Base-by-base conservation (phyloP, 30 jellyfish, hydroid and myxozoan genomes). In the Turritopsis rubra region DNA sequence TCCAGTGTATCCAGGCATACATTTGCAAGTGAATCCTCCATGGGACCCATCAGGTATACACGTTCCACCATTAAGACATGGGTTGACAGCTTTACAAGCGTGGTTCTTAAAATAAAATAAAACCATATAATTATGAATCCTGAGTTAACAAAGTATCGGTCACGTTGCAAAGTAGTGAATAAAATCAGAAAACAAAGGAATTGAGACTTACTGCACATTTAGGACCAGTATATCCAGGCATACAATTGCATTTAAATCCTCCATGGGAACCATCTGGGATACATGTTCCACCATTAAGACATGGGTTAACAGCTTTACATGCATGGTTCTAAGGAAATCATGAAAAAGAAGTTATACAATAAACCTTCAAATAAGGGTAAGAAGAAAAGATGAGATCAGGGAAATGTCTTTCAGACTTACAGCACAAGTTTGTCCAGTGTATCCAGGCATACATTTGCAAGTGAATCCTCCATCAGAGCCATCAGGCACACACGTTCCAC, bases 171-270 rank as follows among this genome's bases (percentile, higher is more conserved):
- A 5, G 13, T 3, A 13, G 5, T 41, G 60, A 41, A 3, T 3
- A 13, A 5, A 41, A 41, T 41, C 9, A 41, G 13, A 41, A 5
- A 68, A 3, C 60, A 41, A 41, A 41, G 60, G 13, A 41, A 41
- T 41, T 5, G 60, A 27, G 19, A 68, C 77, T 68, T 68, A 68
- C 77, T n/a, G 22, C 77, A 68, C 77, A 68, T n/a, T n/a, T 68
- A n/a, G 77, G 28, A 7, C 77, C 77, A 68, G 77, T 68, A 68
- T 68, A 68, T 68, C 77, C 77, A 68, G 77, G 77, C 77, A 68
- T 68, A 19, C 77, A 68, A 8, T n/a, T 68, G 21, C 77, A 68
- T 7, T 16, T n/a, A 19, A 68, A 68, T 68, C 77, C 77, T 68
- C 77, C 77, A 68, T 23, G 31, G 19, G 77, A 68, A 8, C 77